Evolutionary conservation across 2,113 vertebrate species (phyloP).

Genomic region (Cygnus buccinator): DNA sequence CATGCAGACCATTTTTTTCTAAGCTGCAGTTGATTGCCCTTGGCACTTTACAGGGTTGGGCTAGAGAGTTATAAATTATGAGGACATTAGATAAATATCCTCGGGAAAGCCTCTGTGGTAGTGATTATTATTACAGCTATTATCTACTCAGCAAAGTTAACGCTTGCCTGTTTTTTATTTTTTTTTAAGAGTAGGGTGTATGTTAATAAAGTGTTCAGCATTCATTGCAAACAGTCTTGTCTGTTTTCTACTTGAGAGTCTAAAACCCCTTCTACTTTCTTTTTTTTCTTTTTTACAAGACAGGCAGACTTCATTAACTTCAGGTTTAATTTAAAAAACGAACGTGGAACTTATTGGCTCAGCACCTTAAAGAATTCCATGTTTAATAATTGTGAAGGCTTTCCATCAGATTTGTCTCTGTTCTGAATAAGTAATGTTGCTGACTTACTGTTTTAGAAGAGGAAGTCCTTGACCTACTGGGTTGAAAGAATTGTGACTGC

Average conservation of each 20-base stretch:
- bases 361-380: constrained; percentile 78
- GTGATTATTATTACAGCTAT: constrained; percentile 60
- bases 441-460: constrained; percentile 84
- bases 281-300: constrained; percentile 31
- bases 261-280: constrained; percentile 52
- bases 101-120: constrained; percentile 46
- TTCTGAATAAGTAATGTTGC: constrained; percentile 83
- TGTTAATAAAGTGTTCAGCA: constrained; percentile 75
- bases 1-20: background rate
- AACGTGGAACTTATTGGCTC: constrained; percentile 76
- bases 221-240: constrained; percentile 72
- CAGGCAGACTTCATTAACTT: constrained; percentile 81
- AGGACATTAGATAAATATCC: constrained; percentile 54
- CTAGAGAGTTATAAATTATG: constrained; percentile 41
- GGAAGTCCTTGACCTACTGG: constrained; percentile 82
- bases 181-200: background rate
- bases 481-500: constrained; percentile 82
- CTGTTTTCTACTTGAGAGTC: constrained; percentile 73
- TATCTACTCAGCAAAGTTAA: constrained; percentile 71
- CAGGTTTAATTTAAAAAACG: constrained; percentile 77
- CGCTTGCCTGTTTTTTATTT: constrained; percentile 35
- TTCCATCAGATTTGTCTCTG: constrained; percentile 76
- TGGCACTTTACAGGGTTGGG: constrained; percentile 17
- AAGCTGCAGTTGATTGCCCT: constrained; percentile 31
- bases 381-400: constrained; percentile 80